These are phyloP conservation scores for Eurystomus gularis DNA, from an alignment of 2,113 vertebrate genomes.

Conservation along the genomic window DNA sequence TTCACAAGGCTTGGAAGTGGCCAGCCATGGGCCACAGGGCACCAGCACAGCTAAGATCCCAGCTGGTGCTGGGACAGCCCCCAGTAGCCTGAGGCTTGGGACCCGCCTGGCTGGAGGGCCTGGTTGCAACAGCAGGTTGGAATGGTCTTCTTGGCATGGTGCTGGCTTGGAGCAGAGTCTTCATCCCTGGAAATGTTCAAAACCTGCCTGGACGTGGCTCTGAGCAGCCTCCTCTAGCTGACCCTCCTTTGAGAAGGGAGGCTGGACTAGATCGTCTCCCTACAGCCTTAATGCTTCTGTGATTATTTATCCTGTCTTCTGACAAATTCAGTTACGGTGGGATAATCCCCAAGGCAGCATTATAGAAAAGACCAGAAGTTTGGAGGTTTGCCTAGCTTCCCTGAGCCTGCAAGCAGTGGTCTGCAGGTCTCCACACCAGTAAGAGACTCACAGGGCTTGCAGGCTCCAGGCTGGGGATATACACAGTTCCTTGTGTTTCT, in stretches of 20 bases:
- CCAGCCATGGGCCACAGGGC: not conserved
- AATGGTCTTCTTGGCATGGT: not conserved
- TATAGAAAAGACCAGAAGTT: not conserved
- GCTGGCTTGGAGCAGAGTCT: not conserved
- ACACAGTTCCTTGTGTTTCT: not conserved
- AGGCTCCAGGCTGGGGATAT: not conserved
- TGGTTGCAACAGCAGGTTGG: not conserved
- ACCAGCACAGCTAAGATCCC: not conserved
- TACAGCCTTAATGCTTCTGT: not conserved
- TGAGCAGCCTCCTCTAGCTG: not conserved
- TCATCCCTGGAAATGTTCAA: not conserved
- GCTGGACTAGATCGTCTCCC: not conserved
- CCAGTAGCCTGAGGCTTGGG: not conserved
- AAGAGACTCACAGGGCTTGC: not conserved
- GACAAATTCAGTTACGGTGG: not conserved
- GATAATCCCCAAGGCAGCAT: not conserved
- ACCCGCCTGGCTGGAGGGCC: not conserved
- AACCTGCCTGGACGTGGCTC: not conserved
- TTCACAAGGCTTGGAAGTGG: not conserved
- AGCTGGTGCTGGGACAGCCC: not conserved
- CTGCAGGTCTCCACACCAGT: not conserved
- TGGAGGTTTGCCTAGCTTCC: not conserved
- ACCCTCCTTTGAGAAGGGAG: not conserved
- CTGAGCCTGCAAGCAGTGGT: not conserved
- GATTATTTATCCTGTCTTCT: not conserved